phyloP scores from a whole-genome alignment of 1,140 invertebrate genomes.

The Drosophila dunni region DNA sequence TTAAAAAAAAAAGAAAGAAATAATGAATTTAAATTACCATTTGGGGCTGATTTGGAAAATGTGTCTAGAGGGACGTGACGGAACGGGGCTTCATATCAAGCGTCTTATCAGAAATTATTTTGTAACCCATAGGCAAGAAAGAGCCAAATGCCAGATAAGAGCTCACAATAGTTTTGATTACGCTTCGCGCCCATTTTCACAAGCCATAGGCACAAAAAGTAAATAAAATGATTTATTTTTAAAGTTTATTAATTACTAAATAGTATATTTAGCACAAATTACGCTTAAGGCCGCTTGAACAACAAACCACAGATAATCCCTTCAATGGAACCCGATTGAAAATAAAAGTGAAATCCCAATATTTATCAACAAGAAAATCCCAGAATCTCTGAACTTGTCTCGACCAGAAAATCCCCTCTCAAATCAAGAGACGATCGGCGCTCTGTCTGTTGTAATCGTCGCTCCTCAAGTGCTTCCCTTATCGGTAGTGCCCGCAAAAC shows the following conservation, averaged over 20 bases:
- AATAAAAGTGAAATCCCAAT: conserved; percentile 45
- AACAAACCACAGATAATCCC: conserved; percentile 20
- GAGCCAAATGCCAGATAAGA: conserved; percentile 65
- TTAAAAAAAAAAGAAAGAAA: too few relatives aligned
- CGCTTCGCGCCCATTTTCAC: conserved; percentile 33
- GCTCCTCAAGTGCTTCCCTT: conserved; percentile 36
- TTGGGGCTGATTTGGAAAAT: conserved; percentile 21
- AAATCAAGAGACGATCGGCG: neutral
- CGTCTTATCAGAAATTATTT: conserved; percentile 71
- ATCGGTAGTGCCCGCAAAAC: conserved; percentile 28
- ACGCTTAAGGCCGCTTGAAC: conserved; percentile 3
- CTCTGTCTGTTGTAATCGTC: conserved; percentile 15
- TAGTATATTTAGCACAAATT: neutral
- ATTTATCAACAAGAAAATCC: conserved; percentile 39
- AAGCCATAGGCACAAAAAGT: conserved; percentile 15
- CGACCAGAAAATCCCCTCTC: conserved; percentile 24
- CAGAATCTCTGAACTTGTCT: conserved; percentile 36
- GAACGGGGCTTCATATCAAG: conserved; percentile 42
- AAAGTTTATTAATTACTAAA: neutral
- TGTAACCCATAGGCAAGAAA: conserved; percentile 61
- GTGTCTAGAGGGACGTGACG: neutral
- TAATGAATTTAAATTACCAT: conserved; percentile 72
- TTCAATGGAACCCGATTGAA: conserved; percentile 11
- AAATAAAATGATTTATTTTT: conserved; percentile 23
- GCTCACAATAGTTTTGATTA: conserved; percentile 69